Conservation (phyloP, 1,140 invertebrate genomes). For the Drosophila watanabei region DNA sequence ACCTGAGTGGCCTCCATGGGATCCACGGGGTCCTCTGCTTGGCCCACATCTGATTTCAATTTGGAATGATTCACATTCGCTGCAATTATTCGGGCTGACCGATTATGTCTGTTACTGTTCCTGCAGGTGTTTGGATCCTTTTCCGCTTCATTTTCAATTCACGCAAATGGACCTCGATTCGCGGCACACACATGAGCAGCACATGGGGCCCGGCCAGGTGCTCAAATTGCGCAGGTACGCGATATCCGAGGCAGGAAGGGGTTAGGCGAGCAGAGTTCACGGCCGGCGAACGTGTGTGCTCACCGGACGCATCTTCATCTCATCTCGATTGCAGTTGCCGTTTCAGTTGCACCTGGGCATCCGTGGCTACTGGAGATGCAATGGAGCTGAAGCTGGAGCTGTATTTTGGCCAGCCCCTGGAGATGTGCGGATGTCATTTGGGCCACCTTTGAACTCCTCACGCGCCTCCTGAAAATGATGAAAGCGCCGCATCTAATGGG, state of each 20-base stretch:
- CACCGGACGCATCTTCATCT: slow-evolving; percentile 39
- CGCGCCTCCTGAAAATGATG: slow-evolving; percentile 56
- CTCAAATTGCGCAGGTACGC: slow-evolving; percentile 62
- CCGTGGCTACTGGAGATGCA: slow-evolving; percentile 32
- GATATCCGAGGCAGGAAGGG: slow-evolving; percentile 40
- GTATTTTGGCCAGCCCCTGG: slow-evolving; percentile 28
- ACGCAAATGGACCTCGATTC: slow-evolving; percentile 62
- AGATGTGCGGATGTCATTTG: slow-evolving; percentile 54
- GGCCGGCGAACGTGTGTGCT: slow-evolving; percentile 65
- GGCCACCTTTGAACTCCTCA: slow-evolving; percentile 70
- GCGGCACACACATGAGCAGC: slow-evolving; percentile 24
- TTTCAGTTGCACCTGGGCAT: slow-evolving; percentile 46
- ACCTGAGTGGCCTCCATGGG: not conserved
- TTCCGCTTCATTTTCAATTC: slow-evolving; percentile 73
- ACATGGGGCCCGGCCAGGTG: slow-evolving; percentile 53
- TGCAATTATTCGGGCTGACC: slow-evolving; percentile 14
- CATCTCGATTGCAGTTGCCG: slow-evolving; percentile 24
- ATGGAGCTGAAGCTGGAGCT: slow-evolving; percentile 6
- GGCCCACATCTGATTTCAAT: slow-evolving; percentile 3
- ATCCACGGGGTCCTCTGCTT: not conserved
- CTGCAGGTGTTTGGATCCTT: slow-evolving; percentile 71
- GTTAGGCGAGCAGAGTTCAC: slow-evolving; percentile 79
- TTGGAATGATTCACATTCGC: not conserved
- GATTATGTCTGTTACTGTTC: slow-evolving; percentile 14
- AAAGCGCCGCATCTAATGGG: slow-evolving; percentile 58